Evolutionary conservation across 2,113 vertebrate species (phyloP).

Genomic region (Etheostoma cragini): DNA sequence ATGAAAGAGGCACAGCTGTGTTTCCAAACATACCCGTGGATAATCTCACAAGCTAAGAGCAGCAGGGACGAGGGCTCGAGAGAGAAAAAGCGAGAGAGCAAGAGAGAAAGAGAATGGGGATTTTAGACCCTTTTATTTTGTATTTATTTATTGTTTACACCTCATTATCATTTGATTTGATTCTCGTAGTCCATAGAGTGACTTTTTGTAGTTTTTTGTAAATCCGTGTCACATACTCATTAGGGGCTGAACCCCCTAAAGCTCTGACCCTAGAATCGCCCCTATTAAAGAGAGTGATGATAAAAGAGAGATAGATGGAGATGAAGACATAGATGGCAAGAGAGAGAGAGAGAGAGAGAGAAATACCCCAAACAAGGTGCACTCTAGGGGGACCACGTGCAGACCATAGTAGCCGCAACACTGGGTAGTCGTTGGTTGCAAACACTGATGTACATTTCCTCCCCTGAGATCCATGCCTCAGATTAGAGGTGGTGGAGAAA

Average conservation of each 20-base stretch:
- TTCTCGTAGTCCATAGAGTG: no score
- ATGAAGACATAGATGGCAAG: constrained; percentile 9
- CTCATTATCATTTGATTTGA: no score
- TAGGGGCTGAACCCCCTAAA: no score
- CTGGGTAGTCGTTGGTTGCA: constrained; percentile 22
- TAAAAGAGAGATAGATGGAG: neutral
- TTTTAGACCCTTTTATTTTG: no score
- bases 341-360: constrained; percentile 20
- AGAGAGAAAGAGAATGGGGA: neutral
- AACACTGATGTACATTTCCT: constrained; percentile 53
- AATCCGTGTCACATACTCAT: no score
- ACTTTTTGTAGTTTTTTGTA: no score
- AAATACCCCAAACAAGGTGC: constrained; percentile 39
- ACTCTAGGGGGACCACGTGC: constrained; percentile 41
- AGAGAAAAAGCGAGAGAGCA: neutral
- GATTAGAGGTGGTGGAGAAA: constrained; percentile 55
- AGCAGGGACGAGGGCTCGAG: constrained; percentile 33
- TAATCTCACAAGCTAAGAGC: constrained; percentile 70
- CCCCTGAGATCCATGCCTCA: constrained; percentile 56
- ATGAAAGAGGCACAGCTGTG: constrained; percentile 73
- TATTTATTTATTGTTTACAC: no score
- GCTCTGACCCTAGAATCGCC: no score
- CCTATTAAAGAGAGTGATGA: no score
- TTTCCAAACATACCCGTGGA: constrained; percentile 74
- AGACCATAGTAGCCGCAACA: constrained; percentile 56